phyloP scores from a whole-genome alignment of 2,888 invertebrate species.

The Caenorhabditis plicata region DNA sequence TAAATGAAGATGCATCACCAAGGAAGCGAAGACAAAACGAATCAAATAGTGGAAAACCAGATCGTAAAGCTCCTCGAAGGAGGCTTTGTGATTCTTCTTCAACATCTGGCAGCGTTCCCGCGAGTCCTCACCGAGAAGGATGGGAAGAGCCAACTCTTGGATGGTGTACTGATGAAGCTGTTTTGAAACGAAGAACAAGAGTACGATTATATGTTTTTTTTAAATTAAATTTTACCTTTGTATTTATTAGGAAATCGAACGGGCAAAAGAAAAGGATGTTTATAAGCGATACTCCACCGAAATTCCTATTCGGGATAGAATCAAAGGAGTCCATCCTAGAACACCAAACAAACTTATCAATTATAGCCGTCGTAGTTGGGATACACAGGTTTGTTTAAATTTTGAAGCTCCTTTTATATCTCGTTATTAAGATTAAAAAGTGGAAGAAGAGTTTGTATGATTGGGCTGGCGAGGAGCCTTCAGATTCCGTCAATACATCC shows the following conservation, averaged over 20 bases:
- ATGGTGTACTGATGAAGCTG: slow-evolving; percentile 56
- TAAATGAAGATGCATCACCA: slow-evolving; percentile 37
- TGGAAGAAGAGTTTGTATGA: slow-evolving; percentile 61
- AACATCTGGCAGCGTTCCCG: slow-evolving; percentile 10
- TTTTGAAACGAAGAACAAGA: slow-evolving; percentile 46
- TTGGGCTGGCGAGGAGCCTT: slow-evolving; percentile 60
- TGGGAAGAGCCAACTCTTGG: slow-evolving; percentile 56
- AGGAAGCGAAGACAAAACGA: slow-evolving; percentile 26
- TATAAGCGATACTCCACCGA: slow-evolving; percentile 51
- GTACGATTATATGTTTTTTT: slow-evolving; percentile 7
- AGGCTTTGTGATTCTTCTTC: slow-evolving; percentile 14
- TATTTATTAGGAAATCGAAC: slow-evolving; percentile 51
- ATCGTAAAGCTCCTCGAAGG: slow-evolving; percentile 24
- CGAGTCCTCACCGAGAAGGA: slow-evolving; percentile 35
- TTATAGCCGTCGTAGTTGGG: slow-evolving; percentile 90
- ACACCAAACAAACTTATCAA: slow-evolving; percentile 86
- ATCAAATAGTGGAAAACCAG: slow-evolving; percentile 29
- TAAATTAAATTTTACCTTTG: background rate
- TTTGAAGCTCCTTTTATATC: background rate
- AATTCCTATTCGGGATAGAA: slow-evolving; percentile 45
- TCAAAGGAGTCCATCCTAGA: slow-evolving; percentile 74
- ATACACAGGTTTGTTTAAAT: slow-evolving; percentile 72
- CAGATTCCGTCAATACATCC: slow-evolving; percentile 57
- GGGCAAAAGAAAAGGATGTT: slow-evolving; percentile 58
- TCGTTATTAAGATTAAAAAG: slow-evolving; percentile 32